These are phyloP conservation scores for Zaprionus lachaisei DNA, from an alignment of 1,140 invertebrate species.

Conservation along the genomic window DNA sequence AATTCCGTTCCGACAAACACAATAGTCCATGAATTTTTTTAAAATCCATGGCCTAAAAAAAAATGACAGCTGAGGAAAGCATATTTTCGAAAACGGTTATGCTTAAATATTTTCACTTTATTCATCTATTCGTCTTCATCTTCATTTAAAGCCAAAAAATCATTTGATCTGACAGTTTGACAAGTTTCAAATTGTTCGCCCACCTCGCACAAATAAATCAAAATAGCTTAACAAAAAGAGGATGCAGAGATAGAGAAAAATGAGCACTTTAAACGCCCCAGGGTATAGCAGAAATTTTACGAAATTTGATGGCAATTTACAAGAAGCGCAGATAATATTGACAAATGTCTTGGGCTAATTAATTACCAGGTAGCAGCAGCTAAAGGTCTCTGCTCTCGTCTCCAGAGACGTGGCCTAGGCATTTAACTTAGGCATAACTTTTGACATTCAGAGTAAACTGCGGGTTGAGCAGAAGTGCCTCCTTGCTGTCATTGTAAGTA, in stretches of 20 bases:
- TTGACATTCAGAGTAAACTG: conserved; percentile 44
- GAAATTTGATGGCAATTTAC: conserved; percentile 48
- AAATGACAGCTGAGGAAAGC: no score
- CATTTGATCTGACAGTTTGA: conserved; percentile 39
- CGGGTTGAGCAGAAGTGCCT: not conserved
- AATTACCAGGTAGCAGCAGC: conserved; percentile 61
- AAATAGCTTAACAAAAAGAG: conserved; percentile 26
- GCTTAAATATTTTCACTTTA: not conserved
- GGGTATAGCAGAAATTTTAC: conserved; percentile 14
- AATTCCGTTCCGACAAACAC: no score
- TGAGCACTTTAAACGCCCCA: conserved; percentile 32
- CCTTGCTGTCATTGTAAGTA: conserved; percentile 16
- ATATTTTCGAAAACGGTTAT: no score
- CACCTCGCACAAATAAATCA: conserved; percentile 46
- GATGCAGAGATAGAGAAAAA: not conserved
- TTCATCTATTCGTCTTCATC: not conserved
- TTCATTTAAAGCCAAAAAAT: conserved; percentile 13
- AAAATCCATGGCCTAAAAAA: no score
- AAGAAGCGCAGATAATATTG: conserved; percentile 62
- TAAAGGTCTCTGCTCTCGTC: conserved; percentile 22
- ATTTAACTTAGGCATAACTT: conserved; percentile 58
- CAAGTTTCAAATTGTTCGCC: conserved; percentile 44
- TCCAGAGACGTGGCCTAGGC: conserved; percentile 22
- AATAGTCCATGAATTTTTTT: no score
- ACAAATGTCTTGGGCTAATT: conserved; percentile 66